These are phyloP conservation scores for Clitarchus hookeri DNA, from an alignment of 2,888 invertebrate species.

Conservation along the genomic window DNA sequence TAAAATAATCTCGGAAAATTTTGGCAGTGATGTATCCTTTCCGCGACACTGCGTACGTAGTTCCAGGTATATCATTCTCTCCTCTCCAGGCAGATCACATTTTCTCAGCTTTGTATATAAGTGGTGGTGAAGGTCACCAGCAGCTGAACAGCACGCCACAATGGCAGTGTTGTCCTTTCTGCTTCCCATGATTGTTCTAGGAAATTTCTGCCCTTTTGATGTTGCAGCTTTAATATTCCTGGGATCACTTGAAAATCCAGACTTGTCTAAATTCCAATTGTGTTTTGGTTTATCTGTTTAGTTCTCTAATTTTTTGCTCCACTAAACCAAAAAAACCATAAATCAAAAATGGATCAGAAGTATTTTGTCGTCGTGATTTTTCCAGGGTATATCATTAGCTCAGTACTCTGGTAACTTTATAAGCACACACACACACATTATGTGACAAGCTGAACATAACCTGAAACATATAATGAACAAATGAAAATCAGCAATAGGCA, in stretches of 20 bases:
- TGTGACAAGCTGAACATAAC: neutral
- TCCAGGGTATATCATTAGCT: too few species aligned
- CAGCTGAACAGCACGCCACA: neutral
- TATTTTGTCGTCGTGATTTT: neutral
- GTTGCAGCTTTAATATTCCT: neutral
- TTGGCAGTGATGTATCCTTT: neutral
- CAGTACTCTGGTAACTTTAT: neutral
- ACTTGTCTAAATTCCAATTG: neutral
- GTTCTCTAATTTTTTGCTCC: neutral
- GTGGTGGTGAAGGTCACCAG: neutral
- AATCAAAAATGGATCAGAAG: conserved; percentile 10
- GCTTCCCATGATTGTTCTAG: neutral
- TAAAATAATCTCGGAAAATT: neutral
- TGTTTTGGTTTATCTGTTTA: neutral
- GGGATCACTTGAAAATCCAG: conserved; percentile 2
- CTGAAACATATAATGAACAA: too few species aligned
- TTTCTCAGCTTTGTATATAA: neutral
- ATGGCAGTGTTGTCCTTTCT: neutral
- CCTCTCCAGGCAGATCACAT: neutral
- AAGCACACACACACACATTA: neutral
- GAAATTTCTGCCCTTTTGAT: neutral
- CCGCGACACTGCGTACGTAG: neutral
- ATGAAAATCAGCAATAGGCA: too few species aligned
- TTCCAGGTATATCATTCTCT: neutral
- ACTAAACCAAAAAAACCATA: neutral